Base-by-base conservation (phyloP, 2,888 invertebrate species). In the Amiota mariae region DNA sequence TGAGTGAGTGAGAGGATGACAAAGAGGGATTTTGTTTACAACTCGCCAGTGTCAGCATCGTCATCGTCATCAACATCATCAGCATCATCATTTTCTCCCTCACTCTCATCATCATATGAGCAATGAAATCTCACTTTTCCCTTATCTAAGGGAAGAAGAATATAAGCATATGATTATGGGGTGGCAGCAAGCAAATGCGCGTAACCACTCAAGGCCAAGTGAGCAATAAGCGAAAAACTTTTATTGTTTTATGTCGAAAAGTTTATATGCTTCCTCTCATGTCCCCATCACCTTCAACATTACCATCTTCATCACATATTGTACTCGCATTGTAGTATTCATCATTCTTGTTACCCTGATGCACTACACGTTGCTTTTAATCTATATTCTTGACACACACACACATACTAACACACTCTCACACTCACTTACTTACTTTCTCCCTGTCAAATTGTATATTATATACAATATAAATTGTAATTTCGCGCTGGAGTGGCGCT, bases 131-230 rank as follows among this genome's bases (percentile, higher is more conserved):
- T 36, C 36, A 6, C 36, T 36, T 6, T 36, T 36, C 36, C 36
- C 36, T 36, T 36, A 6, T 6, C 8, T 8, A 54, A 13, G 9
- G 20, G 57, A 2, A 57, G 18, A n/a, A 59, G 18, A 11, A 59
- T 9, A 36, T 36, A 36, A 36, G 36, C 36, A 36, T 36, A 36
- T 36, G 36, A 36, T 36, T 36, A 6, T 36, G 8, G 36, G 36
- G 59, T 59, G 24, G 59, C 59, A 59, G 46, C 36, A 84, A 76
- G 82, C 81, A 75, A 36, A 36, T 36, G 78, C 85, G 83, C 82
- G 85, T 83, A 83, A 80, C 79, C 81, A 85, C 86, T 83, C 86
- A 86, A 86, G 83, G 86, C 85, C 86, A 83, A 83, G 85, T 85
- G 80, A 83, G 79, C 83, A 86, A 85, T 84, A 85, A 85, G 83